A percentile compares a stretch with the other conserved stretches of the same genome.
phyloP scores from a whole-genome alignment of 2,888 invertebrate genomes.

The Plebejus melissa region DNA sequence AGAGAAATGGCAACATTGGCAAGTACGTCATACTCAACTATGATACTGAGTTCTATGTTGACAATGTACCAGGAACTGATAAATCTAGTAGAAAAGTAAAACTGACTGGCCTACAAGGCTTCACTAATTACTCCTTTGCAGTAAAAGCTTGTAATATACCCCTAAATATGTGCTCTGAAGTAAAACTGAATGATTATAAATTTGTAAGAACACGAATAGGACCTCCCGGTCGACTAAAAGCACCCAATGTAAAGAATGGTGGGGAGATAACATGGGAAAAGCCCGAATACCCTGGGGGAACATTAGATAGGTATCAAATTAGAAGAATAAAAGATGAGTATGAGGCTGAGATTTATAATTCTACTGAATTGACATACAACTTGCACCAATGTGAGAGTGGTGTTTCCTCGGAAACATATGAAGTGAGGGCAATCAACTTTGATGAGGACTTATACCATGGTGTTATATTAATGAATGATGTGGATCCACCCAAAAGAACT shows the following conservation, averaged over 20 bases:
- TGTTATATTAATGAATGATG: constrained; percentile 48
- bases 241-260: constrained; percentile 51
- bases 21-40: constrained; percentile 81
- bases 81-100: constrained; percentile 48
- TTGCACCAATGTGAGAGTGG: constrained; percentile 58
- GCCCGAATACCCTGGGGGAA: constrained; percentile 74
- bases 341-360: constrained; percentile 49
- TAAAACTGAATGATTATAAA: constrained; percentile 65
- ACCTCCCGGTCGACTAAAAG: constrained; percentile 64
- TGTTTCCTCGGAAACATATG: constrained; percentile 55
- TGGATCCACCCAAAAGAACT: constrained; percentile 43
- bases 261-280: constrained; percentile 69
- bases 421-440: constrained; percentile 65
- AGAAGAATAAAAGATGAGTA: constrained; percentile 57
- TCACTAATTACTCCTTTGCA: constrained; percentile 83
- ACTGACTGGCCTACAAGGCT: constrained; percentile 73
- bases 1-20: constrained; percentile 85
- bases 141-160: constrained; percentile 83
- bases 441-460: constrained; percentile 60
- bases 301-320: constrained; percentile 79
- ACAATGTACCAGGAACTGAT: constrained; percentile 50
- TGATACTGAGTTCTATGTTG: constrained; percentile 47
- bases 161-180: constrained; percentile 81
- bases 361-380: constrained; percentile 47
- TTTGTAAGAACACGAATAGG: constrained; percentile 81